Evolutionary conservation across 2,113 vertebrate genomes (phyloP).

Genomic region (Oreamnos americanus): DNA sequence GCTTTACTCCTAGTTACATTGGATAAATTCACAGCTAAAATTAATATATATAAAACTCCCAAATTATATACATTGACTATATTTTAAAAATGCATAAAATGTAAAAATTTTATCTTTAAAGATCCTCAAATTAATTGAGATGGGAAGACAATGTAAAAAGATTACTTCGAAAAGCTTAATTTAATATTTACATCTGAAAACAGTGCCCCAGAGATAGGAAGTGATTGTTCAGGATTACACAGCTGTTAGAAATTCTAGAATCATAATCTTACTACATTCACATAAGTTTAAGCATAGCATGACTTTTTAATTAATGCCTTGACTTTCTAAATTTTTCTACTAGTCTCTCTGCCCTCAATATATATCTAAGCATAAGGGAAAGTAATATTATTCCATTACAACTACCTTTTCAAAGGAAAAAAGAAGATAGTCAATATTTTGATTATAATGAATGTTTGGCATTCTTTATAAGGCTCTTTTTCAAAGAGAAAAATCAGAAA

Average conservation of each 20-base stretch:
- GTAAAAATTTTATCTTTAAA: background rate
- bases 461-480: background rate
- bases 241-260: background rate
- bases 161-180: background rate
- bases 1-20: background rate
- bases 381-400: background rate
- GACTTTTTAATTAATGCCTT: background rate
- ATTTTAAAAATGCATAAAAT: background rate
- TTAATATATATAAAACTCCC: background rate
- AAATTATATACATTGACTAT: background rate
- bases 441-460: background rate
- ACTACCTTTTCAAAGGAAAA: background rate
- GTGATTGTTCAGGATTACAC: background rate
- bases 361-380: background rate
- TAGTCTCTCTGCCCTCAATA: background rate
- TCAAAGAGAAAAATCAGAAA: background rate
- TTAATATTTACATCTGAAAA: background rate
- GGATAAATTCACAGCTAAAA: background rate
- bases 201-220: background rate
- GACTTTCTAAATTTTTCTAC: background rate
- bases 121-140: background rate
- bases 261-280: background rate
- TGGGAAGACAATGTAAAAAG: background rate
- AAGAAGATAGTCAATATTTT: background rate
- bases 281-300: background rate